Conservation (phyloP, 1,140 invertebrate species). For the Hyposmocoma kahamanoa region DNA sequence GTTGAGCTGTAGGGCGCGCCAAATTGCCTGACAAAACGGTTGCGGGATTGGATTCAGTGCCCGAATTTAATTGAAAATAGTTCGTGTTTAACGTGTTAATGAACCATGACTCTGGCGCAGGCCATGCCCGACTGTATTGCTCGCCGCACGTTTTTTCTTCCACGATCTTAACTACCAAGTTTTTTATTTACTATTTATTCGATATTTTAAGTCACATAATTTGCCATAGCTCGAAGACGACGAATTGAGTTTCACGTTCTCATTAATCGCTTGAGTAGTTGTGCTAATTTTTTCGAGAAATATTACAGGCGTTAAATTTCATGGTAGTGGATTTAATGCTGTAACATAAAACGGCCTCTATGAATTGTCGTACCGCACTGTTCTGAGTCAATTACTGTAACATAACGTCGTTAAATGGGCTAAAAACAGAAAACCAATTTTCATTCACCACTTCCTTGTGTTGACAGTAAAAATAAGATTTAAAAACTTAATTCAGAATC, state of each 20-base stretch:
- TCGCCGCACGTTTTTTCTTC: conserved; percentile 36
- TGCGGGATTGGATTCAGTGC: conserved; percentile 26
- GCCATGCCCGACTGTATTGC: conserved; percentile 48
- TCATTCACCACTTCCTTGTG: background rate
- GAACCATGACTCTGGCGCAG: conserved; percentile 42
- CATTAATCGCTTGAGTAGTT: conserved; percentile 65
- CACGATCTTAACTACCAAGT: conserved; percentile 45
- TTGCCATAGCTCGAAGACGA: conserved; percentile 41
- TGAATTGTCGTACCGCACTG: conserved; percentile 19
- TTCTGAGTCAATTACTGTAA: conserved; percentile 22
- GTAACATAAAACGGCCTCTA: conserved; percentile 37
- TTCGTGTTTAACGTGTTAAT: conserved; percentile 51
- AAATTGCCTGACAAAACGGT: conserved; percentile 11
- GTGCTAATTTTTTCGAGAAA: conserved; percentile 62
- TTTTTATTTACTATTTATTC: conserved; percentile 50
- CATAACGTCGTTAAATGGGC: conserved; percentile 19
- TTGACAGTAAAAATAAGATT: background rate
- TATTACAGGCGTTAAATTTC: conserved; percentile 50
- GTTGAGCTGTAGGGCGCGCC: conserved; percentile 13
- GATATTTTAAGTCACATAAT: conserved; percentile 58
- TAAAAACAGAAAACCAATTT: conserved; percentile 3
- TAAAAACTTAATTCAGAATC: too few relatives aligned
- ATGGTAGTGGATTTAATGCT: conserved; percentile 44
- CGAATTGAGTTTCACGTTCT: conserved; percentile 59
- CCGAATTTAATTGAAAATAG: conserved; percentile 62